These are phyloP conservation scores for Euzophera pinguis DNA, from an alignment of 2,888 invertebrate genomes.

Conservation along the genomic window DNA sequence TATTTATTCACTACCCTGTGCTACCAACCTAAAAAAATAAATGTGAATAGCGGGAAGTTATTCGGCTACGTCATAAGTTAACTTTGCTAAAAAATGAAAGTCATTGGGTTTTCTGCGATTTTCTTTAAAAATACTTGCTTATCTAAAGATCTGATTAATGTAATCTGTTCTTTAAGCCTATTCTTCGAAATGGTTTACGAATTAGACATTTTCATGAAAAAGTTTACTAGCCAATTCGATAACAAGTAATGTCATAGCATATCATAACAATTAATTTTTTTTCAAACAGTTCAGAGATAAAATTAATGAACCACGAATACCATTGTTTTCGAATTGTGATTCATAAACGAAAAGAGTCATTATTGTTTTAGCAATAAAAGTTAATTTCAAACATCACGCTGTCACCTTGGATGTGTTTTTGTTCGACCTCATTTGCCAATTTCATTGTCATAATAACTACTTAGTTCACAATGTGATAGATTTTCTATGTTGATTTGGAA, in stretches of 20 bases:
- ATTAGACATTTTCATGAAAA: no score
- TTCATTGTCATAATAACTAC: conserved; percentile 7
- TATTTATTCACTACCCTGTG: no score
- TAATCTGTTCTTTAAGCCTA: no score
- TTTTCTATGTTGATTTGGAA: not conserved
- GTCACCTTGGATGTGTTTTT: conserved; percentile 10
- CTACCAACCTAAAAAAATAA: no score
- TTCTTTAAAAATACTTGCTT: no score
- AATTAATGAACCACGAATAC: conserved; percentile 7
- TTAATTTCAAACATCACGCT: not conserved
- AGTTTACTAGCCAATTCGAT: not conserved
- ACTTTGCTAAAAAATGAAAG: no score
- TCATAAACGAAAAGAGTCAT: not conserved
- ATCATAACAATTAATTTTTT: not conserved
- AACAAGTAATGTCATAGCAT: not conserved
- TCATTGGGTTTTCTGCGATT: no score
- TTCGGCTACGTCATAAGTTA: no score
- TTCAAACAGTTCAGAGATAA: not conserved
- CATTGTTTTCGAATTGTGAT: not conserved
- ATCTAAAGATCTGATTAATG: no score
- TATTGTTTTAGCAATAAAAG: not conserved
- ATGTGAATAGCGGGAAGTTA: no score
- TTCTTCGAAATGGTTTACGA: no score
- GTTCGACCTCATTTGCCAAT: not conserved
- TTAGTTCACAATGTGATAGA: not conserved